These are phyloP conservation scores for Caenorhabditis angaria DNA, from an alignment of 2,888 invertebrate genomes.

Conservation along the genomic window DNA sequence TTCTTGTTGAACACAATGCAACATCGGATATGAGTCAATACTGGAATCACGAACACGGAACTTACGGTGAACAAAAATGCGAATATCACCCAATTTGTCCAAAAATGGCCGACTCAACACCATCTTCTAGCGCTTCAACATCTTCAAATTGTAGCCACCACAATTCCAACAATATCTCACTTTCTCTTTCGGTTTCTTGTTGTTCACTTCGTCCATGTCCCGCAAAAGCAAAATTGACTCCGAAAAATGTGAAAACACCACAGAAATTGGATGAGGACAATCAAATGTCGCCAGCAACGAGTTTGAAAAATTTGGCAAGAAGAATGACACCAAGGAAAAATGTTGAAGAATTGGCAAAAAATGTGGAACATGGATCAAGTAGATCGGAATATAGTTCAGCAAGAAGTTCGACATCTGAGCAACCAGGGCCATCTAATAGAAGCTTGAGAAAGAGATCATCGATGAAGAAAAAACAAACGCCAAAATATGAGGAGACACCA, in stretches of 20 bases:
- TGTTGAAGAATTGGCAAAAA: too few species aligned
- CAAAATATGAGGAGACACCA: background rate
- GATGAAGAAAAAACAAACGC: slow-evolving; percentile 13
- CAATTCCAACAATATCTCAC: slow-evolving; percentile 13
- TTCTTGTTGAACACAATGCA: slow-evolving; percentile 17
- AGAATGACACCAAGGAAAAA: slow-evolving; percentile 8
- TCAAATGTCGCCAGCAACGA: slow-evolving; percentile 14
- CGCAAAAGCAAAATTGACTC: slow-evolving; percentile 4
- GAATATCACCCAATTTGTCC: slow-evolving; percentile 14
- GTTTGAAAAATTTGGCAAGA: slow-evolving; percentile 1
- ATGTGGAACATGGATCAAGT: too few species aligned
- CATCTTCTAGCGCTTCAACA: background rate
- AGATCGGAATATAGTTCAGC: too few species aligned
- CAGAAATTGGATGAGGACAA: slow-evolving; percentile 22
- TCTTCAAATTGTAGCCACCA: background rate
- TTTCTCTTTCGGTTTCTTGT: slow-evolving; percentile 19
- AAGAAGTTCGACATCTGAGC: too few species aligned
- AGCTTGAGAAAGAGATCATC: slow-evolving; percentile 8
- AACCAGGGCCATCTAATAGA: background rate
- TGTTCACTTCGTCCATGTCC: background rate
- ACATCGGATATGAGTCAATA: slow-evolving; percentile 21
- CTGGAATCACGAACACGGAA: slow-evolving; percentile 30
- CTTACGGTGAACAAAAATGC: slow-evolving; percentile 35
- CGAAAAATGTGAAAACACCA: background rate
- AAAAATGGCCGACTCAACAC: background rate